Evolutionary conservation across 2,113 vertebrate species (phyloP).

Genomic region (Halichoerus grypus): DNA sequence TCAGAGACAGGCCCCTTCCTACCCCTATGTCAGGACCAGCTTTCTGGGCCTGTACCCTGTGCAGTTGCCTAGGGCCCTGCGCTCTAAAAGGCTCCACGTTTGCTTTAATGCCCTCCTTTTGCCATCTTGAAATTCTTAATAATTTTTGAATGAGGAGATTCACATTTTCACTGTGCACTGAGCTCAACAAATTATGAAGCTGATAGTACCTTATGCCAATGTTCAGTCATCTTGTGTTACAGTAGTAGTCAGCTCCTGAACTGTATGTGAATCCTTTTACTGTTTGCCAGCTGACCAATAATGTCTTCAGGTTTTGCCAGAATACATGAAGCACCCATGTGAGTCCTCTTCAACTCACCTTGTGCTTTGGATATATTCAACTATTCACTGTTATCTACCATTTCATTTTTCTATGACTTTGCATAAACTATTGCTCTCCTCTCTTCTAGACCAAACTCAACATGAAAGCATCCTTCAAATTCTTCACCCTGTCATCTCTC

Average conservation of each 20-base stretch:
- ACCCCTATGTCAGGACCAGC: not conserved
- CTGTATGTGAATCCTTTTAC: not conserved
- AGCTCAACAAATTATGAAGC: not conserved
- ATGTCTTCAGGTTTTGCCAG: not conserved
- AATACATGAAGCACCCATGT: not conserved
- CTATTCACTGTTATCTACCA: not conserved
- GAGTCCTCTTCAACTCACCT: not conserved
- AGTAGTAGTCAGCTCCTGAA: not conserved
- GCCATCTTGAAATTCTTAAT: not conserved
- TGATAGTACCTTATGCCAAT: rapidly evolving
- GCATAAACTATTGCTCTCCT: not conserved
- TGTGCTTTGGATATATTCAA: not conserved
- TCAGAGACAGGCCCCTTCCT: not conserved
- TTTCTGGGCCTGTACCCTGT: not conserved
- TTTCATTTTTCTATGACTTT: not conserved
- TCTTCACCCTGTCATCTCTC: not conserved
- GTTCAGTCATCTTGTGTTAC: not conserved
- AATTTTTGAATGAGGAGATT: not conserved
- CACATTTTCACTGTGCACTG: not conserved
- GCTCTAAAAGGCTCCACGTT: not conserved
- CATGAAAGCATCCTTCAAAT: not conserved
- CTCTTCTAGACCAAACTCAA: not conserved
- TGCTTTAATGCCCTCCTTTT: not conserved
- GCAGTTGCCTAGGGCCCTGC: too few species aligned
- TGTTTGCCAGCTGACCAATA: not conserved